phyloP scores from a whole-genome alignment of 2,888 invertebrate genomes.

The Bombylius discolor region DNA sequence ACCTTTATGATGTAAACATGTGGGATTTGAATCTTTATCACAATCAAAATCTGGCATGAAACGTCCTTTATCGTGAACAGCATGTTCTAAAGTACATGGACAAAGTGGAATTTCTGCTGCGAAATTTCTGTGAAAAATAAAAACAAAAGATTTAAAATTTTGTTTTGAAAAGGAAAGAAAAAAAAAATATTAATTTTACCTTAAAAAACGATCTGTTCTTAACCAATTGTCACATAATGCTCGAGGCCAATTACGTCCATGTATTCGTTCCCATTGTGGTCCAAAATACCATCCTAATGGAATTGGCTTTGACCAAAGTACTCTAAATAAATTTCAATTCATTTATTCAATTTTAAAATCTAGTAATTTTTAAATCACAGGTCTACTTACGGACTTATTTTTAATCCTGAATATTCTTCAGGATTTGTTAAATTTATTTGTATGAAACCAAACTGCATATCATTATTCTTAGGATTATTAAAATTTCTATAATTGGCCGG shows the following conservation, averaged over 20 bases:
- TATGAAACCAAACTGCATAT: conserved; percentile 75
- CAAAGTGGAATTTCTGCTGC: conserved; percentile 73
- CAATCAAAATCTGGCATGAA: conserved; percentile 83
- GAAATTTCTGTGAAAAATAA: conserved; percentile 51
- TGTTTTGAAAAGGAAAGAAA: too few relatives aligned
- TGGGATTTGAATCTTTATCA: conserved; percentile 80
- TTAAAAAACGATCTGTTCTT: conserved; percentile 60
- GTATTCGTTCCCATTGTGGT: conserved; percentile 71
- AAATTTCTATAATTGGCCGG: conserved; percentile 59
- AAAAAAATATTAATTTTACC: conserved; percentile 45
- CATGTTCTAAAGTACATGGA: conserved; percentile 86
- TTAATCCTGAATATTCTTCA: conserved; percentile 46
- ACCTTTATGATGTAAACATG: conserved; percentile 76
- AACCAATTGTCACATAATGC: conserved; percentile 84
- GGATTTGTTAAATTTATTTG: conserved; percentile 79
- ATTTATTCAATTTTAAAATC: too few relatives aligned
- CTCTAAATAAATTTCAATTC: conserved; percentile 29
- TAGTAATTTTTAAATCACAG: background rate
- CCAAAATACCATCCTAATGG: conserved; percentile 88
- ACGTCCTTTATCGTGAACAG: conserved; percentile 80
- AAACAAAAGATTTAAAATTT: background rate
- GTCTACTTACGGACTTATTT: conserved; percentile 59
- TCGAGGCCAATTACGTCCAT: conserved; percentile 72
- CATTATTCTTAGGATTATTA: conserved; percentile 53
- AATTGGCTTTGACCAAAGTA: conserved; percentile 83